Percentiles rank a stretch among this genome's conserved stretches.
phyloP scores from a whole-genome alignment of 2,888 invertebrate species.

The Scaptomyza caliginosa region DNA sequence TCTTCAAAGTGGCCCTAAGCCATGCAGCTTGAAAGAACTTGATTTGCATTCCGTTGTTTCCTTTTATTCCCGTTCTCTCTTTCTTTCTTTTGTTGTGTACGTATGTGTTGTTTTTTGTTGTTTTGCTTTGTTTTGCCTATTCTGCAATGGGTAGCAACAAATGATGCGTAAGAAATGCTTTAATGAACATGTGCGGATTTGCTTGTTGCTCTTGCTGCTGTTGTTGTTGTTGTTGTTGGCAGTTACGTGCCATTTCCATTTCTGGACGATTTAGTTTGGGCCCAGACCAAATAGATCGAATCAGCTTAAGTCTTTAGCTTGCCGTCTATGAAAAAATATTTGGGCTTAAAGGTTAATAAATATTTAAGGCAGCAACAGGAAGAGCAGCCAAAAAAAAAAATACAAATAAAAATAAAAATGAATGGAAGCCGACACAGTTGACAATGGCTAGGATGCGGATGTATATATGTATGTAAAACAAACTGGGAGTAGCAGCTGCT shows the following conservation, averaged over 20 bases:
- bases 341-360: slow-evolving; percentile 70
- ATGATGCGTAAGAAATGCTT: slow-evolving; percentile 77
- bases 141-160: slow-evolving; percentile 50
- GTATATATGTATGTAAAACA: slow-evolving; percentile 6
- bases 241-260: slow-evolving; percentile 39
- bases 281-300: slow-evolving; percentile 38
- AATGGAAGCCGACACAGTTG: not conserved
- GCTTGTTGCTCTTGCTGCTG: not conserved
- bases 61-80: slow-evolving; percentile 3
- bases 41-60: slow-evolving; percentile 34
- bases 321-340: slow-evolving; percentile 43
- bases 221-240: slow-evolving; percentile 3
- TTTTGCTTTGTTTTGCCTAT: not conserved
- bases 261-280: slow-evolving; percentile 60
- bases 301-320: slow-evolving; percentile 62
- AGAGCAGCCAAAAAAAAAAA: slow-evolving; percentile 10
- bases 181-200: slow-evolving; percentile 55
- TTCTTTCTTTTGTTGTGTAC: not conserved
- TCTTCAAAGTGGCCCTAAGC: slow-evolving; percentile 1
- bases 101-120: not conserved
- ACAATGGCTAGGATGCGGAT: not conserved
- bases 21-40: slow-evolving; percentile 13
- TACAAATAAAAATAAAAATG: not conserved
- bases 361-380: slow-evolving; percentile 58
- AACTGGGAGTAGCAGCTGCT: slow-evolving; percentile 10